phyloP scores from a whole-genome alignment of 2,888 invertebrate species.

The Oscheius sp. region DNA sequence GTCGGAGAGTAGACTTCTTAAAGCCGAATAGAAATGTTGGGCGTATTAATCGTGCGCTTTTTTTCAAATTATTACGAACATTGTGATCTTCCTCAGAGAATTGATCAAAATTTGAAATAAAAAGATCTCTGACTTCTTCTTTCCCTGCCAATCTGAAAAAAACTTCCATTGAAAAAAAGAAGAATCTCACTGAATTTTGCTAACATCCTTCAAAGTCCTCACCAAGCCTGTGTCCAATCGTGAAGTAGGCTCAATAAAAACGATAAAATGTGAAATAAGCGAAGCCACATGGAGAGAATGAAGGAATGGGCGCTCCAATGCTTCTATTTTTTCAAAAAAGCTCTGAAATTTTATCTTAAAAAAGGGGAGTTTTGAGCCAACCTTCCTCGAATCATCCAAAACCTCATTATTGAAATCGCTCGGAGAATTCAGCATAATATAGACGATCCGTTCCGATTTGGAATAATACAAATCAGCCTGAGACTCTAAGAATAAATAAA shows the following conservation, averaged over 20 bases:
- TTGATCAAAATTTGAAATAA: background rate
- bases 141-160: background rate
- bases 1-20: slow-evolving; percentile 66
- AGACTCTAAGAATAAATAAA: background rate
- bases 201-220: slow-evolving; percentile 18
- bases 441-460: background rate
- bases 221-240: slow-evolving; percentile 20
- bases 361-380: background rate
- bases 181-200: slow-evolving; percentile 29
- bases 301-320: background rate
- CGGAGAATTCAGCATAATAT: slow-evolving; percentile 12
- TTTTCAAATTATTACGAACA: slow-evolving; percentile 65
- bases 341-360: slow-evolving; percentile 1
- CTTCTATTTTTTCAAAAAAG: slow-evolving; percentile 27
- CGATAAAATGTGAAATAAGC: slow-evolving; percentile 22
- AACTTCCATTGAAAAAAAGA: background rate
- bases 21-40: slow-evolving; percentile 90
- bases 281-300: slow-evolving; percentile 8
- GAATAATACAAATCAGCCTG: slow-evolving; percentile 23
- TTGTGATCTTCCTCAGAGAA: background rate
- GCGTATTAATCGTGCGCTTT: slow-evolving; percentile 83
- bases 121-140: background rate
- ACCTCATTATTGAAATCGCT: too few species aligned
- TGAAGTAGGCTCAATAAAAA: slow-evolving; percentile 23
- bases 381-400: too few species aligned